These are phyloP conservation scores for Platerodrilus igneus DNA, from an alignment of 2,888 invertebrate genomes.

Conservation along the genomic window DNA sequence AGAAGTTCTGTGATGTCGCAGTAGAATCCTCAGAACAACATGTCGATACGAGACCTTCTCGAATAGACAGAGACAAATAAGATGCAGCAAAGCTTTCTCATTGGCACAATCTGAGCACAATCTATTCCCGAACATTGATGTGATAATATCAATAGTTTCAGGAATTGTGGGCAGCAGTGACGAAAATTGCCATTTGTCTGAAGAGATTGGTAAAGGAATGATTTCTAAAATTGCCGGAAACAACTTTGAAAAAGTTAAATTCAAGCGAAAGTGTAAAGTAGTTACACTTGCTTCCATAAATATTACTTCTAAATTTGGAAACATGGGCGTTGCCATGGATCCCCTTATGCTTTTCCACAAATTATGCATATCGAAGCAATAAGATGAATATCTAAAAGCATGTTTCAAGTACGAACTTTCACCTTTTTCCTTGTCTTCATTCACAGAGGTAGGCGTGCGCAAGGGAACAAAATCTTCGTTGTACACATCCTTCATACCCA, in stretches of 20 bases:
- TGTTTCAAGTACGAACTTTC: constrained; percentile 28
- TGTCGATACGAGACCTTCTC: constrained; percentile 27
- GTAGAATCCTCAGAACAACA: constrained; percentile 32
- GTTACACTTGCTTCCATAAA: constrained; percentile 22
- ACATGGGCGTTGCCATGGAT: constrained; percentile 17
- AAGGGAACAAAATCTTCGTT: constrained; percentile 27
- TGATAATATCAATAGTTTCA: constrained; percentile 23
- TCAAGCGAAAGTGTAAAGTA: constrained; percentile 29
- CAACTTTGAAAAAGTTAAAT: constrained; percentile 23
- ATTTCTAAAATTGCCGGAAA: constrained; percentile 10
- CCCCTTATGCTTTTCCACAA: constrained; percentile 29
- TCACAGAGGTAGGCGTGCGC: constrained; percentile 25
- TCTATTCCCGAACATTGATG: constrained; percentile 28
- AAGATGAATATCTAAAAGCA: constrained; percentile 28
- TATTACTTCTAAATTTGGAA: constrained; percentile 24
- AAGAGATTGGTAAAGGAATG: constrained; percentile 20
- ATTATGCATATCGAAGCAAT: constrained; percentile 30
- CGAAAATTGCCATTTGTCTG: constrained; percentile 15
- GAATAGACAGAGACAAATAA: constrained; percentile 27
- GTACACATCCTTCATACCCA: constrained; percentile 17
- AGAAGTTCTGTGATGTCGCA: constrained; percentile 26
- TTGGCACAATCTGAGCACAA: constrained; percentile 28
- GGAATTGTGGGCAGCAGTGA: constrained; percentile 23
- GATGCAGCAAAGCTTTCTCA: constrained; percentile 27
- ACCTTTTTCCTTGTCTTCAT: constrained; percentile 27